Percentiles rank a stretch among this genome's conserved stretches.
phyloP scores from a whole-genome alignment of 2,797 vertebrate species.

The Lateolabrax maculatus region DNA sequence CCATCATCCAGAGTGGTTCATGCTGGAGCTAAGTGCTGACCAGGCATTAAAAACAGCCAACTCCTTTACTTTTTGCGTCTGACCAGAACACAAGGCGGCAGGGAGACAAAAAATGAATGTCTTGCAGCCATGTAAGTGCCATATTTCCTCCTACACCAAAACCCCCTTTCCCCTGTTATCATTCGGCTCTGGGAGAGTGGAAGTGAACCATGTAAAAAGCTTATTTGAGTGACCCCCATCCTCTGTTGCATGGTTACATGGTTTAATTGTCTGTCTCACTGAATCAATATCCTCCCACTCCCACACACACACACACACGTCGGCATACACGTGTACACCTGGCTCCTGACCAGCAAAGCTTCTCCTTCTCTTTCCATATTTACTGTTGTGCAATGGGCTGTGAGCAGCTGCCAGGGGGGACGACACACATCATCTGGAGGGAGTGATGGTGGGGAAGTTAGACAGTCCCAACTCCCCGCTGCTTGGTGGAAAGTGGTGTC shows the following conservation, averaged over 20 bases:
- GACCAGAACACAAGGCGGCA: slow-evolving; percentile 38
- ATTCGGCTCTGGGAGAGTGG: slow-evolving; percentile 1
- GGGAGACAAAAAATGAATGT: background rate
- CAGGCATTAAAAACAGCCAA: slow-evolving; percentile 43
- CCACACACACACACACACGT: background rate
- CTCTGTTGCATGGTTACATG: slow-evolving; percentile 9
- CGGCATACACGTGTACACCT: slow-evolving; percentile 4
- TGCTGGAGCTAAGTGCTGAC: slow-evolving; percentile 55
- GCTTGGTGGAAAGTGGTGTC: background rate
- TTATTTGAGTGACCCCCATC: slow-evolving; percentile 40
- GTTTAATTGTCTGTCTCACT: slow-evolving; percentile 50
- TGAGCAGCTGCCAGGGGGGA: slow-evolving; percentile 1
- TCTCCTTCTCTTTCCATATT: slow-evolving; percentile 1
- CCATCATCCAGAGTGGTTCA: slow-evolving; percentile 25
- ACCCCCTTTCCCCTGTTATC: background rate
- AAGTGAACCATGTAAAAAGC: slow-evolving; percentile 46
- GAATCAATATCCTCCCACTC: slow-evolving; percentile 44
- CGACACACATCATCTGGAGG: slow-evolving; percentile 2
- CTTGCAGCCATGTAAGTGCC: slow-evolving; percentile 26
- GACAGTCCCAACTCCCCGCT: background rate
- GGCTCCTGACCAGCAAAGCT: background rate
- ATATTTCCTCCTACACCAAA: background rate
- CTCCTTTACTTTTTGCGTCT: slow-evolving; percentile 40
- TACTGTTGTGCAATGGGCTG: slow-evolving; percentile 5
- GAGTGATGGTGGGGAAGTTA: background rate